phyloP scores from a whole-genome alignment of 2,888 invertebrate genomes.

The Micropterix aruncella region DNA sequence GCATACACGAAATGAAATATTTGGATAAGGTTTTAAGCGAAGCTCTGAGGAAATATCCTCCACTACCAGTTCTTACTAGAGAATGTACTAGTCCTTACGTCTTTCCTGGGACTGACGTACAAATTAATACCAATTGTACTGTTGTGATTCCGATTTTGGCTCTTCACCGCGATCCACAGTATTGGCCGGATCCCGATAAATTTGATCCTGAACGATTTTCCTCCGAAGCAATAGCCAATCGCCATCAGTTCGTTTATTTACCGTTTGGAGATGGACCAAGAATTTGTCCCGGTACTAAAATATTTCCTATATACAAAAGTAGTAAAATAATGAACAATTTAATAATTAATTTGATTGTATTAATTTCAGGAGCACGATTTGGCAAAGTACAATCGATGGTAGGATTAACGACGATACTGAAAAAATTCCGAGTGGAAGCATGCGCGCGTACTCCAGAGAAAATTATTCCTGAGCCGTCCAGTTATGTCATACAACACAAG shows the following conservation, averaged over 20 bases:
- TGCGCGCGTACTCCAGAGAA: not conserved
- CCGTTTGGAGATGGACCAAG: not conserved
- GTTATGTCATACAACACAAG: not conserved
- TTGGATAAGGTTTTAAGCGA: not conserved
- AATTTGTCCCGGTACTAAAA: not conserved
- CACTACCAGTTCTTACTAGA: not conserved
- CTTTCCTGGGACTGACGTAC: not conserved
- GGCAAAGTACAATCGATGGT: not conserved
- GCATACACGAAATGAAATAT: not conserved
- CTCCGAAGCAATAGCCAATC: not conserved
- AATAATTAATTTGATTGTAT: not conserved
- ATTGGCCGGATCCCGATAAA: not conserved
- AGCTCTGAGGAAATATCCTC: not conserved
- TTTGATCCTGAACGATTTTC: constrained; percentile 1
- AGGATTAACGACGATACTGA: not conserved
- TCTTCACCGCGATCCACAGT: constrained; percentile 1
- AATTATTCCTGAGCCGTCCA: not conserved
- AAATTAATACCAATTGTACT: not conserved
- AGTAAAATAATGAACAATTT: too few species aligned
- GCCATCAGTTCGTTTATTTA: not conserved
- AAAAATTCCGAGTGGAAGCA: not conserved
- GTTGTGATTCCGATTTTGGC: not conserved
- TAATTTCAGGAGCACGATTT: not conserved
- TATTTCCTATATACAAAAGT: too few species aligned
- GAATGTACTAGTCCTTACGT: not conserved